phyloP scores from a whole-genome alignment of 2,113 vertebrate species.

The Ochotona curzoniae region DNA sequence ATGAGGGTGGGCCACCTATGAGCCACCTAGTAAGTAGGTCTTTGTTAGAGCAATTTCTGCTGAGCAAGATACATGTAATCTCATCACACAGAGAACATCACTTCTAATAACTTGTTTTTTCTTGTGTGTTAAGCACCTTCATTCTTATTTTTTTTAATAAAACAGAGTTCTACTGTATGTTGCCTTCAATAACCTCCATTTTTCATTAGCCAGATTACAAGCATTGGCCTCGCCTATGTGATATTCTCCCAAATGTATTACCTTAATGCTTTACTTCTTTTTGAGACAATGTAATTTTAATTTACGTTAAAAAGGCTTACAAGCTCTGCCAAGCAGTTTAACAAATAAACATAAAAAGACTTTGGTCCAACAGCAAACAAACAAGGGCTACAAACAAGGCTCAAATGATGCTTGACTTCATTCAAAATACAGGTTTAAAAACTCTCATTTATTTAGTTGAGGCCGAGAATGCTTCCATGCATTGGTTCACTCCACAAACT shows the following conservation, averaged over 20 bases:
- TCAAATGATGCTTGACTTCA: too few species aligned
- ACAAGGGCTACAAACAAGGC: too few species aligned
- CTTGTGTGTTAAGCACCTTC: neutral
- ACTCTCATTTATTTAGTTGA: too few species aligned
- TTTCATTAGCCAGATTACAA: neutral
- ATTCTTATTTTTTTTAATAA: neutral
- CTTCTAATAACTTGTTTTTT: neutral
- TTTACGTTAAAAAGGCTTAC: too few species aligned
- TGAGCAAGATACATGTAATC: neutral
- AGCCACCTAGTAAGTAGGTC: neutral
- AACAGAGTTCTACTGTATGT: neutral
- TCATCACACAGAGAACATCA: neutral
- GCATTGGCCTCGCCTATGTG: neutral
- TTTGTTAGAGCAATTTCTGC: neutral
- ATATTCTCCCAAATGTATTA: neutral
- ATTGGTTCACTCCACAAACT: too few species aligned
- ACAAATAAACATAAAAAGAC: too few species aligned
- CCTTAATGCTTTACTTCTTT: too few species aligned
- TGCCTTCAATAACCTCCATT: neutral
- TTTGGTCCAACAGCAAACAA: too few species aligned
- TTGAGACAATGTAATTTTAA: too few species aligned
- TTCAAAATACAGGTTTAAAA: too few species aligned
- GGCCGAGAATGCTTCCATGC: too few species aligned
- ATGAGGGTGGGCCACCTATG: neutral
- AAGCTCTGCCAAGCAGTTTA: too few species aligned